phyloP scores from a whole-genome alignment of 2,113 vertebrate species.

The Indicator maculatus region DNA sequence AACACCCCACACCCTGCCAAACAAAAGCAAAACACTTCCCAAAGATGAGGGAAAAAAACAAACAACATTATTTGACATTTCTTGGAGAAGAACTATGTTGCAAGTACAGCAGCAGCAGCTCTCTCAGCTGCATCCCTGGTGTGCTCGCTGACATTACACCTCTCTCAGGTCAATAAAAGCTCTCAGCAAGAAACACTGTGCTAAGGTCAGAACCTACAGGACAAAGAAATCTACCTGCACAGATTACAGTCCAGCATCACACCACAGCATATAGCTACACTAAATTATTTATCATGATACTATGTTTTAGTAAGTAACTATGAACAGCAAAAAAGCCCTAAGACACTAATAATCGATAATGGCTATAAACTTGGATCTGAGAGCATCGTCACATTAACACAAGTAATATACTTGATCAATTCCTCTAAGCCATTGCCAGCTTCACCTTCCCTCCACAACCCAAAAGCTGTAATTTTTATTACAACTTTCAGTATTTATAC shows the following conservation, averaged over 20 bases:
- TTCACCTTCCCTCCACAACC: not conserved
- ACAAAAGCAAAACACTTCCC: not conserved
- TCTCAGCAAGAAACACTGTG: not conserved
- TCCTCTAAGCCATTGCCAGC: not conserved
- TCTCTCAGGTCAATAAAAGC: not conserved
- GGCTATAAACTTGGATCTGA: not conserved
- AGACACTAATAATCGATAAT: not conserved
- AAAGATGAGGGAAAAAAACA: not conserved
- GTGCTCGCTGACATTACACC: not conserved
- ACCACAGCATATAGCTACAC: not conserved
- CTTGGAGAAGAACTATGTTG: not conserved
- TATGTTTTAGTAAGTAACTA: not conserved
- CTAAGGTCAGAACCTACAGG: not conserved
- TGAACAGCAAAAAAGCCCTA: not conserved
- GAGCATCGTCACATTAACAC: not conserved
- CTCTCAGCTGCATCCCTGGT: not conserved
- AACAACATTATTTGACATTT: not conserved
- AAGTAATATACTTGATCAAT: not conserved
- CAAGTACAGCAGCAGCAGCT: not conserved
- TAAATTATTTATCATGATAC: not conserved
- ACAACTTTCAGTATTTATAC: not conserved
- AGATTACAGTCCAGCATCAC: not conserved
- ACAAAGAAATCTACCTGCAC: not conserved
- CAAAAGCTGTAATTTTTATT: not conserved
- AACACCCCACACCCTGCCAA: not conserved